Conservation (phyloP, 2,888 invertebrate genomes). For the Calameuta filiformis region DNA sequence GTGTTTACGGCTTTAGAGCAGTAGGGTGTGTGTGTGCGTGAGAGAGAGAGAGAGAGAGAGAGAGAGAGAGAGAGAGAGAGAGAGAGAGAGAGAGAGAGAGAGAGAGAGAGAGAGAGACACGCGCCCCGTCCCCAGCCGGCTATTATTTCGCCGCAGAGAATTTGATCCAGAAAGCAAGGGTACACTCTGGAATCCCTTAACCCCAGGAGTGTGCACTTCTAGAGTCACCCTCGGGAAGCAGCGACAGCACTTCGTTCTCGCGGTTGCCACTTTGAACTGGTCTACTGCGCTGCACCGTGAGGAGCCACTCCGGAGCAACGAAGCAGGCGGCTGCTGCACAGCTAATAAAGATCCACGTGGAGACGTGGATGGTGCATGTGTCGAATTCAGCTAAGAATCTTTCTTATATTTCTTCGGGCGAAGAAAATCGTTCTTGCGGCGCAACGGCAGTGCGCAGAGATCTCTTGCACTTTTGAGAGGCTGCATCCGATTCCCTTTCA, state of each 20-base stretch:
- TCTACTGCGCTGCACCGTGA: background rate
- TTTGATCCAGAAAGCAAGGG: background rate
- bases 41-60: conserved; percentile 10
- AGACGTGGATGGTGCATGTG: background rate
- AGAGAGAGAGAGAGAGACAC: conserved; percentile 34
- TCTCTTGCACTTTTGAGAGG: background rate
- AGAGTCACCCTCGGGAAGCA: background rate
- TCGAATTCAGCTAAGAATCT: background rate
- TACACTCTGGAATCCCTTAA: background rate
- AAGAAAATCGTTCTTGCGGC: no score
- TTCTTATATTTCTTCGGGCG: background rate
- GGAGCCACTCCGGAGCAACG: background rate
- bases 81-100: conserved; percentile 8
- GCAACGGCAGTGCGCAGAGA: background rate
- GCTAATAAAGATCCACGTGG: background rate
- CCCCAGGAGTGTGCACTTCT: background rate
- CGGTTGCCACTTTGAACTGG: background rate
- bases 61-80: conserved; percentile 29
- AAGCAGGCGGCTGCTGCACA: background rate
- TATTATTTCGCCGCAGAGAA: background rate
- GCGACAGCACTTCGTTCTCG: background rate
- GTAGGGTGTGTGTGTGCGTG: background rate
- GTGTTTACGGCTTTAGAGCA: background rate
- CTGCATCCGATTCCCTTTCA: background rate
- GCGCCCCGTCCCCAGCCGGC: conserved; percentile 26